Evolutionary conservation across 2,888 invertebrate genomes (phyloP), one percentile per base, ranked within the genome.

Genomic region (Pristionchus arcanus): DNA sequence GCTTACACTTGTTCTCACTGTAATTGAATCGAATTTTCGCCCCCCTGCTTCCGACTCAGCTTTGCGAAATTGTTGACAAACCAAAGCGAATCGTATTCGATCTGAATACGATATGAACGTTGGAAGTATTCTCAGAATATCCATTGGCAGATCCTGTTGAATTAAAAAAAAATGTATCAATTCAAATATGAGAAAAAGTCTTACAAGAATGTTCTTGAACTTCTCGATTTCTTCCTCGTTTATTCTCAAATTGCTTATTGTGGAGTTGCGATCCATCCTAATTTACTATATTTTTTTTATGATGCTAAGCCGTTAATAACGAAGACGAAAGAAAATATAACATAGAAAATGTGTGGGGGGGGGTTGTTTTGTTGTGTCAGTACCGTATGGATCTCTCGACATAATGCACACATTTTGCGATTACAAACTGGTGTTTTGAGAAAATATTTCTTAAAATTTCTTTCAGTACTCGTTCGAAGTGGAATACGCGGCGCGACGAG

Each of bases 391-490:
- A 3, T 42, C 42, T 9, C 42, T 13, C 13, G n/a, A n/a, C n/a
- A n/a, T n/a, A n/a, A n/a, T 49, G 19, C 66, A 25, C 66, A 66
- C 21, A 55, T 55, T 16, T 55, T 21, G 13, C 16, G 16, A 55
- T 55, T 55, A 19, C 13, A 9, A 49, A 49, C 42, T 63, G n/a
- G 21, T 63, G n/a, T 15, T 71, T 71, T 71, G 2, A 4, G 16
- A 16, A 11, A 16, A 71, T 34, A 71, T 25, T 21, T 77, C 21
- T n/a, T 9, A 49, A 34, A 37, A 21, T 7, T 85, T 19, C 7
- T 91, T 92, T 68, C 90, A 93, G 92, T 92, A 93, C 86, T 77
- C 90, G 77, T 92, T 92, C 90, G 90, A 90, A 31, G 91, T 90
- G 34, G 93, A 93, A 83, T 88, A 85, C n/a, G 90, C 90, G 53